A percentile compares a stretch with the other conserved stretches of the same genome.
phyloP scores from a whole-genome alignment of 2,113 vertebrate species.

The Aramus guarauna region DNA sequence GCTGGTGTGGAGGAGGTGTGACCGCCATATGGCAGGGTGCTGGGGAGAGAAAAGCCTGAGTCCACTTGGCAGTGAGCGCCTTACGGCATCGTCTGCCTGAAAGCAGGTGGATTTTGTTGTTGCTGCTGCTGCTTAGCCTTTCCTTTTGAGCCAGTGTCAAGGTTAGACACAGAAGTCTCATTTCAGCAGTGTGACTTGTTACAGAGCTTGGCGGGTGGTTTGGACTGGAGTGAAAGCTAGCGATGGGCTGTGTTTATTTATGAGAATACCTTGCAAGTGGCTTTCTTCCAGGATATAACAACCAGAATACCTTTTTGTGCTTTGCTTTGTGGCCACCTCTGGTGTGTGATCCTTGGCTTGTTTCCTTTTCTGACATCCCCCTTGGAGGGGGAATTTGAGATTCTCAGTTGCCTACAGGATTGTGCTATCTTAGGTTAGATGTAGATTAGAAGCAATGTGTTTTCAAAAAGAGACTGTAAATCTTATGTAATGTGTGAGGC shows the following conservation, averaged over 20 bases:
- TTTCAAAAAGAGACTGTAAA: neutral
- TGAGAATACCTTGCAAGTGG: neutral
- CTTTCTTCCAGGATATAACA: neutral
- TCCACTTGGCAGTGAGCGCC: neutral
- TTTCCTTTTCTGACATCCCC: neutral
- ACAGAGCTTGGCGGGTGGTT: neutral
- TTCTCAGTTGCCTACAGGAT: fast-evolving
- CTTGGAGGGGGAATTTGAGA: fast-evolving
- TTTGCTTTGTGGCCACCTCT: neutral
- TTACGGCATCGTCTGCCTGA: fast-evolving
- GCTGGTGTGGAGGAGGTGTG: neutral
- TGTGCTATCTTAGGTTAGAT: neutral
- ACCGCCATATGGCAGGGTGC: fast-evolving
- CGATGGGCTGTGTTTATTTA: neutral
- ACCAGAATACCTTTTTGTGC: neutral
- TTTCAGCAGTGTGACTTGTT: neutral
- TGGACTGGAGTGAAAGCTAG: neutral
- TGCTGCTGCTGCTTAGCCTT: neutral
- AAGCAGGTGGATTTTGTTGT: neutral
- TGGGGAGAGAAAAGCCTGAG: fast-evolving
- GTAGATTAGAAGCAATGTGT: neutral
- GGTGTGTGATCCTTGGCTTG: fast-evolving
- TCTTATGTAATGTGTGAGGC: neutral
- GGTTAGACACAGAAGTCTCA: fast-evolving
- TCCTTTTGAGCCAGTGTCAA: neutral